These are phyloP conservation scores for Asarcornis scutulata DNA, from an alignment of 2,113 vertebrate species.

Conservation along the genomic window DNA sequence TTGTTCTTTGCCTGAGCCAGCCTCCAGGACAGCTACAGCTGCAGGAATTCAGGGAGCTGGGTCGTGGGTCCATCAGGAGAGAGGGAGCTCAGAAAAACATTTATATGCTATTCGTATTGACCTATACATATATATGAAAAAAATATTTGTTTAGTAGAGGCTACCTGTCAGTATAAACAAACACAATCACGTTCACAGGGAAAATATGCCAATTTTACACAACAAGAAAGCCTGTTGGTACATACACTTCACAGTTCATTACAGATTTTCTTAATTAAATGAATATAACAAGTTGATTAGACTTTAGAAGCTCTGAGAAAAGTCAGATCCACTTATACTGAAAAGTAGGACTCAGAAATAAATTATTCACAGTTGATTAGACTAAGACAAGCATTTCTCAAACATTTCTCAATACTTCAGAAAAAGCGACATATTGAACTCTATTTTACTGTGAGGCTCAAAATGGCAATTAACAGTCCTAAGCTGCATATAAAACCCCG, in stretches of 20 bases:
- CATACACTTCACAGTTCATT: slow-evolving; percentile 5
- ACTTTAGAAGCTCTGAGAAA: slow-evolving; percentile 70
- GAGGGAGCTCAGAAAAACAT: background rate
- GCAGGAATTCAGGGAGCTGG: slow-evolving; percentile 3
- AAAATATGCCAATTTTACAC: background rate
- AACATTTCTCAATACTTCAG: slow-evolving; percentile 76
- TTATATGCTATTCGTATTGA: background rate
- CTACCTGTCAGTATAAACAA: slow-evolving; percentile 4
- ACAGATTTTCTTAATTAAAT: slow-evolving; percentile 74
- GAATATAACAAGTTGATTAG: slow-evolving; percentile 74
- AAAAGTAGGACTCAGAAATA: slow-evolving; percentile 79
- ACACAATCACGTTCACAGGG: background rate
- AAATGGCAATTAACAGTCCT: slow-evolving; percentile 83
- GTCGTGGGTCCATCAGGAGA: background rate
- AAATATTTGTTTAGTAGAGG: background rate
- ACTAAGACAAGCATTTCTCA: slow-evolving; percentile 81
- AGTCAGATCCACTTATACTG: slow-evolving; percentile 75
- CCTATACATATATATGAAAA: background rate
- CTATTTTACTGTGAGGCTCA: slow-evolving; percentile 79
- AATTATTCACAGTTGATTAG: slow-evolving; percentile 85
- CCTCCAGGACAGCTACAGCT: background rate
- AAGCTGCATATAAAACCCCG: slow-evolving; percentile 80
- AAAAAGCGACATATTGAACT: slow-evolving; percentile 81
- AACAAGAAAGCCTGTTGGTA: background rate
- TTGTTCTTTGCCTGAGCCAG: background rate